Conservation (phyloP, 2,797 vertebrate genomes). For the Eospalax fontanierii region DNA sequence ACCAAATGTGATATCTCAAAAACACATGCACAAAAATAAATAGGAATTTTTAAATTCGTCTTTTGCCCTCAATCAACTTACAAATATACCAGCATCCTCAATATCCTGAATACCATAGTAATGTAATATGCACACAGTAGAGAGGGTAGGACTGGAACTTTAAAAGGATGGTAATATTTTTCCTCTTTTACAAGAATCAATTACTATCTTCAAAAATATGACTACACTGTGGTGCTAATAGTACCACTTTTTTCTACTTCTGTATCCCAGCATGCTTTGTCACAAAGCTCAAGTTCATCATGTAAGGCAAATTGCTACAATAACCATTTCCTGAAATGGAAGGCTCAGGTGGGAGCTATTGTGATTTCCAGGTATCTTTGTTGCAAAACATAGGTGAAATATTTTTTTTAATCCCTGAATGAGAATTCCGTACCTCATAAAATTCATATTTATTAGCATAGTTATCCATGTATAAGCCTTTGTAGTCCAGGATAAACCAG, state of each 20-base stretch:
- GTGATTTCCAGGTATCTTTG: background rate
- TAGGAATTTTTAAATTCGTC: conserved; percentile 31
- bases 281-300: background rate
- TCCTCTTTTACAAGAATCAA: conserved; percentile 31
- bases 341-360: background rate
- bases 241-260: background rate
- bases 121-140: background rate
- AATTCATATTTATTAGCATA: background rate
- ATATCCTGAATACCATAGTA: conserved; percentile 17
- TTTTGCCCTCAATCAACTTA: conserved; percentile 18
- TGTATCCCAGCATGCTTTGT: conserved; percentile 22
- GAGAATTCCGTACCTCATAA: background rate
- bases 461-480: conserved; percentile 39
- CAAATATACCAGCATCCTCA: background rate
- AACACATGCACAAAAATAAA: background rate
- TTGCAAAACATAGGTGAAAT: background rate
- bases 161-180: background rate
- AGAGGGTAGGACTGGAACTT: conserved; percentile 30
- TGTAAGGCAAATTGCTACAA: background rate
- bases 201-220: conserved; percentile 9
- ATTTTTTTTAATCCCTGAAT: background rate
- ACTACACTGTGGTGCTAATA: background rate
- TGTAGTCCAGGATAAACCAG: conserved; percentile 18
- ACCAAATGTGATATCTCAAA: conserved; percentile 49
- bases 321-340: conserved; percentile 33